Percentiles rank a stretch among this genome's conserved stretches.
Conservation (phyloP, 2,797 vertebrate genomes). For the Gambusia yucatana region DNA sequence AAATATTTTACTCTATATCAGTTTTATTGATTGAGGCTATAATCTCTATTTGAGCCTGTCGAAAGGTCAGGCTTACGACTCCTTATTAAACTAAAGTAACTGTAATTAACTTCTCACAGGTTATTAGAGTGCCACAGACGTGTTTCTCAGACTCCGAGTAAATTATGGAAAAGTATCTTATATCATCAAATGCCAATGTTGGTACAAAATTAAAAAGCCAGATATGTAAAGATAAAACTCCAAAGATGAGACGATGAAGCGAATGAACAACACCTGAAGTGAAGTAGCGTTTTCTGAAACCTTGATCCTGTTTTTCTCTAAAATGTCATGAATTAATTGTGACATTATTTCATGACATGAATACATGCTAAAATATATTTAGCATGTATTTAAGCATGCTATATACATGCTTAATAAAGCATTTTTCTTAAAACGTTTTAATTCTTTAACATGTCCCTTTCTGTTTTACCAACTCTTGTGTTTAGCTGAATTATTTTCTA, state of each 20-base stretch:
- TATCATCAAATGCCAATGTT: not conserved
- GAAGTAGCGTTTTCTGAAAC: not conserved
- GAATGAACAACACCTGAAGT: not conserved
- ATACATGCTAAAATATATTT: too few relatives aligned
- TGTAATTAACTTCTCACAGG: not conserved
- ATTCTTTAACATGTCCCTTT: not conserved
- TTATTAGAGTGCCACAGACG: not conserved
- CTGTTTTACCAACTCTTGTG: not conserved
- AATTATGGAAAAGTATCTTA: not conserved
- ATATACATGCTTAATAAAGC: too few relatives aligned
- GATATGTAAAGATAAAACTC: not conserved
- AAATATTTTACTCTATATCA: not conserved
- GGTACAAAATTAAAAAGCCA: not conserved
- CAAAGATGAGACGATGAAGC: not conserved
- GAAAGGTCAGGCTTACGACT: not conserved
- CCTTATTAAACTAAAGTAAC: not conserved
- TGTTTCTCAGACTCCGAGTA: not conserved
- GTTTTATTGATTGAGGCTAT: not conserved
- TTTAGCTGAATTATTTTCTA: not conserved
- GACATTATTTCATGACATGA: too few relatives aligned
- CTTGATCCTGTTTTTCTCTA: not conserved
- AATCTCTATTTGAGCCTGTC: not conserved
- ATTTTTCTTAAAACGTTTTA: not conserved
- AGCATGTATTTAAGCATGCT: too few relatives aligned
- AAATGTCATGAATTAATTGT: not conserved